phyloP scores from a whole-genome alignment of 2,888 invertebrate species.

The Hydraecia micacea region DNA sequence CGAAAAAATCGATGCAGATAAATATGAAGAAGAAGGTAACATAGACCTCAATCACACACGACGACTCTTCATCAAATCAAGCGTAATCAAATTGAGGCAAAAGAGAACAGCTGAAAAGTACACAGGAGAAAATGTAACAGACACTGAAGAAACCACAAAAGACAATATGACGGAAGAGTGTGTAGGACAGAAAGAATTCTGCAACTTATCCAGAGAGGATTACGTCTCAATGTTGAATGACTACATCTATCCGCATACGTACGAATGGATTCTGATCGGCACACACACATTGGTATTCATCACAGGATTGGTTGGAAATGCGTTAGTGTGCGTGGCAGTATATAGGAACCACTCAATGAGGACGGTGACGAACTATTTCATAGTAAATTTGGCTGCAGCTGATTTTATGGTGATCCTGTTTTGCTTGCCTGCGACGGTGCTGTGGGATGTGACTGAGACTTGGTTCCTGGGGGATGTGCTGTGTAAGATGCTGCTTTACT shows the following conservation, averaged over 20 bases:
- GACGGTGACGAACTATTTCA: conserved; percentile 97
- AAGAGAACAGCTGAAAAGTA: conserved; percentile 44
- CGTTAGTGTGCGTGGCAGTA: conserved; percentile 96
- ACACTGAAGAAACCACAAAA: conserved; percentile 18
- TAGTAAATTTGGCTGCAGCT: conserved; percentile 96
- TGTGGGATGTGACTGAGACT: conserved; percentile 98
- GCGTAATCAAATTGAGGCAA: conserved; percentile 44
- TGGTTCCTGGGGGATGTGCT: conserved; percentile 96
- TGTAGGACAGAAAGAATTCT: conserved; percentile 83
- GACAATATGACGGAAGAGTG: conserved; percentile 76
- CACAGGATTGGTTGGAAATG: conserved; percentile 95
- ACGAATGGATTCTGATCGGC: conserved; percentile 94
- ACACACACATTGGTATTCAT: conserved; percentile 94
- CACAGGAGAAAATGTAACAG: conserved; percentile 36
- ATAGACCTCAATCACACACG: conserved; percentile 6
- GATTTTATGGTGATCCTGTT: conserved; percentile 97
- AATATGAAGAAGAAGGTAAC: conserved; percentile 28
- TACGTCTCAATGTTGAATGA: conserved; percentile 91
- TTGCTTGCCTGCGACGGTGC: conserved; percentile 96
- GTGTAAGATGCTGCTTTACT: conserved; percentile 96
- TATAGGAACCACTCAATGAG: conserved; percentile 96
- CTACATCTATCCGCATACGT: conserved; percentile 92
- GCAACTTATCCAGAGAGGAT: conserved; percentile 89
- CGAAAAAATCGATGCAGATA: conserved; percentile 6
- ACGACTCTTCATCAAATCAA: conserved; percentile 41